Percentiles rank a stretch among this genome's conserved stretches.
phyloP scores from a whole-genome alignment of 2,797 vertebrate species.

The Epinephelus malabaricus region DNA sequence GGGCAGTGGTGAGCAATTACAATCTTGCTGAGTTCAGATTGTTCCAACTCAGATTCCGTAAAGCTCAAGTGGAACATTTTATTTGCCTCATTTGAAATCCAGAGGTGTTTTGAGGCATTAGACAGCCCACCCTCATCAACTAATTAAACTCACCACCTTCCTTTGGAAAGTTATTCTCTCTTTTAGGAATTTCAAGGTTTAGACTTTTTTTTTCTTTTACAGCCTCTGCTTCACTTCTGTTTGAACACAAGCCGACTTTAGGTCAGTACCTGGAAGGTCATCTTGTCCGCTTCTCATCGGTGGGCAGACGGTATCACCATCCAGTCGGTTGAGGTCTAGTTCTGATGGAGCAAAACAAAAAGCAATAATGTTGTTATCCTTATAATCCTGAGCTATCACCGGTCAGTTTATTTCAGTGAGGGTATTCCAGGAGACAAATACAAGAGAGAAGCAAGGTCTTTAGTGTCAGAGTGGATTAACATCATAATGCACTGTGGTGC shows the following conservation, averaged over 20 bases:
- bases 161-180: slow-evolving; percentile 32
- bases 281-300: slow-evolving; percentile 87
- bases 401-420: slow-evolving; percentile 14
- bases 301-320: slow-evolving; percentile 87
- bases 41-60: slow-evolving; percentile 60
- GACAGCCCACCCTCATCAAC: slow-evolving; percentile 57
- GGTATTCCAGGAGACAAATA: slow-evolving; percentile 10
- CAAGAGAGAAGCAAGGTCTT: slow-evolving; percentile 30
- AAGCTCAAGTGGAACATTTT: slow-evolving; percentile 78
- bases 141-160: slow-evolving; percentile 65
- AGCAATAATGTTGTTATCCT: slow-evolving; percentile 5
- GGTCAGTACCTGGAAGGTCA: slow-evolving; percentile 87
- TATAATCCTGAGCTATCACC: not conserved
- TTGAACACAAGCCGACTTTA: not conserved
- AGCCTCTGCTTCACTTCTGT: slow-evolving; percentile 7
- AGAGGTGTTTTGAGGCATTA: slow-evolving; percentile 52
- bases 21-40: slow-evolving; percentile 80
- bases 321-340: slow-evolving; percentile 86
- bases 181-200: slow-evolving; percentile 14
- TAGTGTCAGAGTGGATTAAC: slow-evolving; percentile 47
- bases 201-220: slow-evolving; percentile 32
- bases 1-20: slow-evolving; percentile 70
- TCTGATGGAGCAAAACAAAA: slow-evolving; percentile 74
- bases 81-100: slow-evolving; percentile 77
- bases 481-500: slow-evolving; percentile 31